phyloP scores from a whole-genome alignment of 92 coral and sea anemone species.

The Scolanthus callimorphus region DNA sequence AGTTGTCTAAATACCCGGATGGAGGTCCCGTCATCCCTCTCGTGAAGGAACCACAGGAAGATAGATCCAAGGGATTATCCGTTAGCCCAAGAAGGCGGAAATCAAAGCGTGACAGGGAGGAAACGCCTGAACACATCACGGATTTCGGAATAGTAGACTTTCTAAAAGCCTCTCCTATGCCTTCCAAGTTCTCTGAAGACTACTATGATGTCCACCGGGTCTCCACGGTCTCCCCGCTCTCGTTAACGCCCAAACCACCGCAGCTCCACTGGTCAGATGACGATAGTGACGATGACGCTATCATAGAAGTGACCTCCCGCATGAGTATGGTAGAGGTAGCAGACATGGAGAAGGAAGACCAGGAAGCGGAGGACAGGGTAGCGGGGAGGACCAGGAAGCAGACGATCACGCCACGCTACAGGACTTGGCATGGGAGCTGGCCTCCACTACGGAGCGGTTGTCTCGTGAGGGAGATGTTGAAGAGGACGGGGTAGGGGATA shows the following conservation, averaged over 20 bases:
- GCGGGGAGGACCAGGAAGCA: conserved; percentile 75
- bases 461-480: conserved; percentile 59
- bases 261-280: conserved; percentile 79
- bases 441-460: conserved; percentile 85
- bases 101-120: conserved; percentile 9
- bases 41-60: conserved; percentile 45
- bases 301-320: conserved; percentile 41
- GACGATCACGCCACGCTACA: conserved; percentile 87
- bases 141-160: conserved; percentile 84
- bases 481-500: conserved; percentile 10
- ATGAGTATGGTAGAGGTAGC: conserved; percentile 5
- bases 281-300: conserved; percentile 73
- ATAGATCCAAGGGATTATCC: not conserved
- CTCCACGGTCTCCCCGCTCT: conserved; percentile 71
- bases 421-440: conserved; percentile 93
- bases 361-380: no score
- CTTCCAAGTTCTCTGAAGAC: conserved; percentile 51
- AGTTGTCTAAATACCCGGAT: not conserved
- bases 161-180: conserved; percentile 51
- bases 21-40: conserved; percentile 44
- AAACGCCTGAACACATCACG: conserved; percentile 29
- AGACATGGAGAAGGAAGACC: conserved; percentile 27
- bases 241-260: conserved; percentile 79
- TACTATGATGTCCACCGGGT: conserved; percentile 69
- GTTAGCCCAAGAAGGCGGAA: conserved; percentile 2